Evolutionary conservation across 2,888 invertebrate species (phyloP).

Genomic region (Leptura quadrifasciata): DNA sequence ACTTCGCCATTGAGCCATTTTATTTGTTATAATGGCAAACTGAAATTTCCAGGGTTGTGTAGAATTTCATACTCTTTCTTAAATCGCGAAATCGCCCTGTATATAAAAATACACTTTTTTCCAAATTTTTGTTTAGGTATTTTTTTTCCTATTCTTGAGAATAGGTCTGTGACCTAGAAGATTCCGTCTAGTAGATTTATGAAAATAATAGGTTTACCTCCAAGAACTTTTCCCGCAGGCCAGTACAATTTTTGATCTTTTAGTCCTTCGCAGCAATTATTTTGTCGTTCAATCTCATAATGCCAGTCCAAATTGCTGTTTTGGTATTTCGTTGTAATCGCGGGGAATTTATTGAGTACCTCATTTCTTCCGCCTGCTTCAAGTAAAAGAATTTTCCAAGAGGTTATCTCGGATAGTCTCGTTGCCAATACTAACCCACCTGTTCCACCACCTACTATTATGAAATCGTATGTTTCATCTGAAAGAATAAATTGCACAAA

Average conservation of each 20-base stretch:
- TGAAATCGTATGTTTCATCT: constrained; percentile 60
- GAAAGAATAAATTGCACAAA: background rate
- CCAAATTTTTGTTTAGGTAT: too few relatives aligned
- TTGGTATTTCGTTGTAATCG: constrained; percentile 21
- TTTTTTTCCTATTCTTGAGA: too few relatives aligned
- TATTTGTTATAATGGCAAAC: too few relatives aligned
- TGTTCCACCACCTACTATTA: constrained; percentile 74
- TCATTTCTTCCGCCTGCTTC: constrained; percentile 66
- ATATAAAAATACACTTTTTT: too few relatives aligned
- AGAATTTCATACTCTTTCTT: too few relatives aligned
- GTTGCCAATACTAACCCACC: constrained; percentile 64
- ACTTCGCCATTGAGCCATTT: too few relatives aligned
- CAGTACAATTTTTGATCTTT: constrained; percentile 23
- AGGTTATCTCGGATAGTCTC: constrained; percentile 45
- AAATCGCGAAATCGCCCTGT: too few relatives aligned
- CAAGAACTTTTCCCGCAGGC: constrained; percentile 28
- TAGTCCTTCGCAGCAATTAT: constrained; percentile 15
- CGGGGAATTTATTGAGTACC: background rate
- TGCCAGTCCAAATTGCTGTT: constrained; percentile 27
- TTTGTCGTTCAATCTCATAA: constrained; percentile 22
- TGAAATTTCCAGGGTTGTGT: too few relatives aligned
- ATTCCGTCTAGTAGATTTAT: too few relatives aligned
- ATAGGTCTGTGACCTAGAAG: too few relatives aligned
- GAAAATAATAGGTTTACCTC: constrained; percentile 7
- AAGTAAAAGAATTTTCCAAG: constrained; percentile 51